Evolutionary conservation across 1,140 invertebrate species (phyloP).

Genomic region (Orussus abietinus): DNA sequence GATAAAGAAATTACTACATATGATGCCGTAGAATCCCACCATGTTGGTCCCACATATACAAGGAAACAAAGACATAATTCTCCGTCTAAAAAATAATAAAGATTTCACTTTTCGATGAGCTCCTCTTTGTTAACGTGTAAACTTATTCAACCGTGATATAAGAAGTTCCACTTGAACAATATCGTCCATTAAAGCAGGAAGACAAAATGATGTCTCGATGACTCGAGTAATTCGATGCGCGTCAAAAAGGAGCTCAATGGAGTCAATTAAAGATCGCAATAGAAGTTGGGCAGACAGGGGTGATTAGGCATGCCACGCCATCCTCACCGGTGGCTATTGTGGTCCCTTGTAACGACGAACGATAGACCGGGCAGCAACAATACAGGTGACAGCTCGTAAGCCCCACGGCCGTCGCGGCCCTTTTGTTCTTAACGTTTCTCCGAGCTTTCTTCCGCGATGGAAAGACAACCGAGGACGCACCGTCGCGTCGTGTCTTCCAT

Average conservation of each 20-base stretch:
- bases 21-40: too few relatives aligned
- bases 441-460: conserved; percentile 30
- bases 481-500: conserved; percentile 18
- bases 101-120: too few relatives aligned
- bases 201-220: too few relatives aligned
- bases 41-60: too few relatives aligned
- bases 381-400: conserved; percentile 42
- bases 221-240: too few relatives aligned
- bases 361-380: conserved; percentile 30
- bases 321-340: conserved; percentile 40
- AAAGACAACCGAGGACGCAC: conserved; percentile 27
- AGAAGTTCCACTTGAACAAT: too few relatives aligned
- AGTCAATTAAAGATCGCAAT: conserved; percentile 53
- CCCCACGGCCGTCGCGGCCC: conserved; percentile 24
- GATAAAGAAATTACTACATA: too few relatives aligned
- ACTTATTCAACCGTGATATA: too few relatives aligned
- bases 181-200: too few relatives aligned
- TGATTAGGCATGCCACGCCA: conserved; percentile 43
- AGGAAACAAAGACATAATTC: too few relatives aligned
- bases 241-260: conserved; percentile 39
- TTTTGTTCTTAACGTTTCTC: conserved; percentile 30
- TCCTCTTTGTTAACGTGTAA: too few relatives aligned
- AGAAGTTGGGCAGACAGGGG: conserved; percentile 42
- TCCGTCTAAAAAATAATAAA: too few relatives aligned
- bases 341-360: conserved; percentile 3